phyloP scores from a whole-genome alignment of 2,888 invertebrate species.

The Coelogynopora nodosa region DNA sequence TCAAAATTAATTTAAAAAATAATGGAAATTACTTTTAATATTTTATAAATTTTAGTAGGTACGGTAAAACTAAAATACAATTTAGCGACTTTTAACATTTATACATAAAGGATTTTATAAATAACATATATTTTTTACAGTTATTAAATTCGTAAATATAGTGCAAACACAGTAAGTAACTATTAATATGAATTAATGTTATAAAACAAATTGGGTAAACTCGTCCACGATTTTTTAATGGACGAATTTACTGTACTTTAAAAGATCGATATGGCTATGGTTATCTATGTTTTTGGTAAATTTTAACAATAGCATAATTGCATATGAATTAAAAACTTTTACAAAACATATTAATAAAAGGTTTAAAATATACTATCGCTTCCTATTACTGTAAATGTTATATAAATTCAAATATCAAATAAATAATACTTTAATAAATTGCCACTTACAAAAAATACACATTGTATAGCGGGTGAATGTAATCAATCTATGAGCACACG shows the following conservation, averaged over 20 bases:
- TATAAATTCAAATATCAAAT: neutral
- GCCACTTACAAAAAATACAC: neutral
- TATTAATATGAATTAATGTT: neutral
- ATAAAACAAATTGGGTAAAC: neutral
- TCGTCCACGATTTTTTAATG: neutral
- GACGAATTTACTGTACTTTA: neutral
- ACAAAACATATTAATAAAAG: neutral
- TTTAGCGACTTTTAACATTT: neutral
- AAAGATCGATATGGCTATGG: neutral
- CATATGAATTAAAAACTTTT: neutral
- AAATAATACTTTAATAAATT: neutral
- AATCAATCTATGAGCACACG: too few relatives aligned
- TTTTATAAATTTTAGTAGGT: neutral
- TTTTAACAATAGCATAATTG: neutral
- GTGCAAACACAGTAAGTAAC: neutral
- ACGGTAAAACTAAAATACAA: neutral
- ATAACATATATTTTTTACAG: neutral
- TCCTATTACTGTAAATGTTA: neutral
- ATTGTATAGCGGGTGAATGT: neutral
- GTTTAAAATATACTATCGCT: neutral
- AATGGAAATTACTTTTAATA: neutral
- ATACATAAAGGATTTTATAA: neutral
- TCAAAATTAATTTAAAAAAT: neutral
- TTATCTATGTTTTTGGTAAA: neutral
- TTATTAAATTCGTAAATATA: neutral